Conservation (phyloP, 2,113 vertebrate genomes). For the Amazona guildingii region DNA sequence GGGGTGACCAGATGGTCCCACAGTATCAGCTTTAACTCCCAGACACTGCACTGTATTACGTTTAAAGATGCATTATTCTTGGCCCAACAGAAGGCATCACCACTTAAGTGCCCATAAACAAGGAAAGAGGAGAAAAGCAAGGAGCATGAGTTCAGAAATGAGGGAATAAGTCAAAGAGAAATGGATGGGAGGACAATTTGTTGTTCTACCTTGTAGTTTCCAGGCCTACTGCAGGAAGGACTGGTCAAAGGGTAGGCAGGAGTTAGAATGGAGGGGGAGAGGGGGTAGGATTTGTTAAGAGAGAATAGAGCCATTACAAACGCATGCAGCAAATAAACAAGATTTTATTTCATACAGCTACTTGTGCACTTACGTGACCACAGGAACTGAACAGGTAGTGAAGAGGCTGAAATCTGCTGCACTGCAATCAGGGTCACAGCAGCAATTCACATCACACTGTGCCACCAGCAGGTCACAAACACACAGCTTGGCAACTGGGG, state of each 20-base stretch:
- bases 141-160: background rate
- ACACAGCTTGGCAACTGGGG: constrained; percentile 78
- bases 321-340: rapidly evolving
- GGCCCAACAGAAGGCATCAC: background rate
- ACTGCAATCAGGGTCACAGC: constrained; percentile 83
- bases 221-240: background rate
- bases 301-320: background rate
- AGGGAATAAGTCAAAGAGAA: background rate
- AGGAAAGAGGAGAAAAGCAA: background rate
- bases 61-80: background rate
- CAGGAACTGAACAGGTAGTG: constrained; percentile 75
- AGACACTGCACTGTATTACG: background rate
- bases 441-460: constrained; percentile 83
- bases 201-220: background rate
- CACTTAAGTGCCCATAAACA: background rate
- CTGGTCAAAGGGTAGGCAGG: background rate
- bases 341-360: background rate
- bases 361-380: constrained; percentile 76
- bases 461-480: constrained; percentile 78
- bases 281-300: background rate
- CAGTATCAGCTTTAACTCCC: background rate
- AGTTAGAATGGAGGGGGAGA: background rate
- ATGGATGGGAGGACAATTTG: background rate
- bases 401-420: constrained; percentile 77
- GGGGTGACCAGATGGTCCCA: background rate